phyloP scores from a whole-genome alignment of 2,113 vertebrate species.

The Loxodonta africana region DNA sequence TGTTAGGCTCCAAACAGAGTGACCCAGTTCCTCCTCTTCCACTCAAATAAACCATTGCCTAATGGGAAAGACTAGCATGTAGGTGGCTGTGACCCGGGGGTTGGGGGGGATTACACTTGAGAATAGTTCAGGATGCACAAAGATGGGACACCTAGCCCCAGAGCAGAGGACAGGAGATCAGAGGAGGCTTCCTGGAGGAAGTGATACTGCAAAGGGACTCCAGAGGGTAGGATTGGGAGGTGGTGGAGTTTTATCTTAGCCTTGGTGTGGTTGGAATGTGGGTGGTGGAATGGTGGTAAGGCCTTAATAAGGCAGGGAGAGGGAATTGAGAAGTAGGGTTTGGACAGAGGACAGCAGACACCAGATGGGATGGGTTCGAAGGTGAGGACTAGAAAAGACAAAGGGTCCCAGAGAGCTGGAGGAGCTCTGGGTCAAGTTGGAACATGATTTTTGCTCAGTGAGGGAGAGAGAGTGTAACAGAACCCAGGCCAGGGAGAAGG shows the following conservation, averaged over 20 bases:
- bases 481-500: neutral
- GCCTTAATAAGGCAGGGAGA: neutral
- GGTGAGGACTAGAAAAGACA: neutral
- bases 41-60: neutral
- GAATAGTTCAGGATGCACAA: neutral
- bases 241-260: neutral
- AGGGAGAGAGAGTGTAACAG: neutral
- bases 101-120: neutral
- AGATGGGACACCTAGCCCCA: neutral
- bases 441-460: neutral
- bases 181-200: constrained; percentile 11
- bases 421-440: neutral
- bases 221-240: neutral
- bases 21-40: neutral
- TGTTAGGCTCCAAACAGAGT: neutral
- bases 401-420: neutral
- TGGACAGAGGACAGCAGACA: neutral
- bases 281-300: neutral
- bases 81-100: neutral
- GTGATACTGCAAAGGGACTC: neutral
- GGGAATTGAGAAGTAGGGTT: neutral
- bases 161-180: neutral
- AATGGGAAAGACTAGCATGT: neutral
- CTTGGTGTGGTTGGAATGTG: neutral
- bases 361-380: neutral